A percentile compares a stretch with the other conserved stretches of the same genome.
Evolutionary conservation across 2,797 vertebrate species (phyloP).

Genomic region (Botia kubotai): DNA sequence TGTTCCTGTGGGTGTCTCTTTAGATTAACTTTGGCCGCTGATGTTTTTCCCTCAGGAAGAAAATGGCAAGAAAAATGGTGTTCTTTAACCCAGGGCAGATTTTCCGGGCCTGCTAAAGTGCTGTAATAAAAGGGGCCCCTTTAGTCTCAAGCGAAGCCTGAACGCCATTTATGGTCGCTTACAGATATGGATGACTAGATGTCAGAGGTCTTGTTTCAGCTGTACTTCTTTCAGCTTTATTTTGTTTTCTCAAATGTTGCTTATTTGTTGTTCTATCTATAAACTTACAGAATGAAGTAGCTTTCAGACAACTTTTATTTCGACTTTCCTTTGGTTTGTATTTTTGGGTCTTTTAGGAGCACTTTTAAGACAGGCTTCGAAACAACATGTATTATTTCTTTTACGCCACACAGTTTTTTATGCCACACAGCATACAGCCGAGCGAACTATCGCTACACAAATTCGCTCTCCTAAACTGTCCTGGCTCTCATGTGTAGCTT

Average conservation of each 20-base stretch:
- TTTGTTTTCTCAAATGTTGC: slow-evolving; percentile 41
- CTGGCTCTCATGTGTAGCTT: not conserved
- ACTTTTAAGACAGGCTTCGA: not conserved
- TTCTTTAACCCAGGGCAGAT: slow-evolving; percentile 54
- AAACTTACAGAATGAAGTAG: slow-evolving; percentile 5
- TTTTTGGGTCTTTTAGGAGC: not conserved
- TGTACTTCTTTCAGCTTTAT: slow-evolving; percentile 39
- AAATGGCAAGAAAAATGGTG: slow-evolving; percentile 57
- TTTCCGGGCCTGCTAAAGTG: slow-evolving; percentile 63
- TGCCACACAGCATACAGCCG: not conserved
- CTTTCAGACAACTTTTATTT: slow-evolving; percentile 23
- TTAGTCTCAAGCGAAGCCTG: slow-evolving; percentile 36
- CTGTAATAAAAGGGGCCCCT: slow-evolving; percentile 62
- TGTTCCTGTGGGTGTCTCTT: slow-evolving; percentile 58
- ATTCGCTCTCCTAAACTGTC: not conserved
- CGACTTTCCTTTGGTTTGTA: not conserved
- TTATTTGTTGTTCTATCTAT: slow-evolving; percentile 28
- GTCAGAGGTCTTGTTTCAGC: slow-evolving; percentile 56
- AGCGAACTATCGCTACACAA: not conserved
- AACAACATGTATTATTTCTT: not conserved
- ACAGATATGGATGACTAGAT: slow-evolving; percentile 60
- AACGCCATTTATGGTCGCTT: slow-evolving; percentile 52
- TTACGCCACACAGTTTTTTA: not conserved
- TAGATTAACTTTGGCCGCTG: slow-evolving; percentile 60
- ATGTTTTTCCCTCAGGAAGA: slow-evolving; percentile 54